These are phyloP conservation scores for Hippoglossus stenolepis DNA, from an alignment of 2,113 vertebrate species.

Conservation along the genomic window DNA sequence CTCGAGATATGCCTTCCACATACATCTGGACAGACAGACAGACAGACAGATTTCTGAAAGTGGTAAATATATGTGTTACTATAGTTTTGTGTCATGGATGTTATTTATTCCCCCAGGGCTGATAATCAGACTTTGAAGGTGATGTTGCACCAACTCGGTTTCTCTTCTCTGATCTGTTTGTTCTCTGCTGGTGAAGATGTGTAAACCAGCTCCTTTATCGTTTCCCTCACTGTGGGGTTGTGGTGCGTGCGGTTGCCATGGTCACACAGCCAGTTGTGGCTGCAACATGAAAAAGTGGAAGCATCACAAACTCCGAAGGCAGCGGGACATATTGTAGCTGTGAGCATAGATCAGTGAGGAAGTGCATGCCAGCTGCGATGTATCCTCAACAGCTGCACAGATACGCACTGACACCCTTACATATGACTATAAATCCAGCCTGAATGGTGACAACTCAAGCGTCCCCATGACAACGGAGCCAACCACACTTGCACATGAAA, in stretches of 20 bases:
- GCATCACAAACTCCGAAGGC: background rate
- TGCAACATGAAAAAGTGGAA: background rate
- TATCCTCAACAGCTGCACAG: background rate
- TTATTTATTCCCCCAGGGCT: background rate
- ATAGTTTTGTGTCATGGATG: background rate
- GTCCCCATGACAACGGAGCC: background rate
- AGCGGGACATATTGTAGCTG: background rate
- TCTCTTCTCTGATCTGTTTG: too few relatives aligned
- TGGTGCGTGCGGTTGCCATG: background rate
- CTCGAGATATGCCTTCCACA: too few relatives aligned
- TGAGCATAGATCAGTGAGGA: background rate
- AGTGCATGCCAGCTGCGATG: background rate
- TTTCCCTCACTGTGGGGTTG: background rate
- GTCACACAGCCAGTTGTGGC: background rate
- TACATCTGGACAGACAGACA: too few relatives aligned
- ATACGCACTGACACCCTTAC: background rate
- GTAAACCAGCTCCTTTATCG: too few relatives aligned
- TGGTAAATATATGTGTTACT: too few relatives aligned
- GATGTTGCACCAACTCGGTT: background rate
- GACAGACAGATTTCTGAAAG: too few relatives aligned
- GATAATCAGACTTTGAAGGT: background rate
- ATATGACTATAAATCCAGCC: background rate
- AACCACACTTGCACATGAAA: too few relatives aligned
- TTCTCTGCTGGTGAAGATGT: too few relatives aligned
- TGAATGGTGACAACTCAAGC: background rate